Base-by-base conservation (phyloP, 2,888 invertebrate genomes). In the Oasisia sp. region DNA sequence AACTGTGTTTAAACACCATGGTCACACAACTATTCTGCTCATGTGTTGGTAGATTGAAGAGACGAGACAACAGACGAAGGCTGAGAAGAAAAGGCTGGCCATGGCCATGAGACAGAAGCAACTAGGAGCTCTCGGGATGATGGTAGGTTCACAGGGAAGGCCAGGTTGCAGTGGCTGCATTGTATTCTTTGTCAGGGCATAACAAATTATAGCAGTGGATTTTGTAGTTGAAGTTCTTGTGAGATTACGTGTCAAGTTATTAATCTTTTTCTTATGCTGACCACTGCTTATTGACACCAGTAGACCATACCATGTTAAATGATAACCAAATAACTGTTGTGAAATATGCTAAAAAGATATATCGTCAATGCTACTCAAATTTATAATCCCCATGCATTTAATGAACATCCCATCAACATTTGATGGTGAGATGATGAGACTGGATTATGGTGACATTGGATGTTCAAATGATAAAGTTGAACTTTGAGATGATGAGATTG, bases 41-140 rank as follows among this genome's bases (percentile, higher is more conserved):
- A 8, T 89, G 32, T 32, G n/a, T 93, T 93, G 92, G 32, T 93
- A 98, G 95, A 99, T 99, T 94, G 99, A 99, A 95, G 98, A 98
- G 96, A 99, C 99, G 0, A 97, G 99, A 0, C 98, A 98, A 95
- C 98, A 99, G 95, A 99, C 99, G 0, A 97, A 98, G 94, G 98
- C 98, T 95, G 99, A 99, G 96, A 99, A 99, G 97, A 99, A 99
- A 96, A 98, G 99, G 0, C 97, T 99, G 92, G 99, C 99, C 0
- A 99, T 99, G 99, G 99, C 99, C 0, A 99, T 99, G 97, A 97
- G 99, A 91, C 98, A 99, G 96, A 98, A 99, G 94, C 99, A 99
- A 95, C 97, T 99, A 38, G 98, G 98, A 93, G 99, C 99, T 32
- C 97, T 99, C 92, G 99, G 99, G 92, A 97, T 97, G 97, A 96